Conservation (phyloP, 2,113 vertebrate genomes). For the Gambusia holbrooki region DNA sequence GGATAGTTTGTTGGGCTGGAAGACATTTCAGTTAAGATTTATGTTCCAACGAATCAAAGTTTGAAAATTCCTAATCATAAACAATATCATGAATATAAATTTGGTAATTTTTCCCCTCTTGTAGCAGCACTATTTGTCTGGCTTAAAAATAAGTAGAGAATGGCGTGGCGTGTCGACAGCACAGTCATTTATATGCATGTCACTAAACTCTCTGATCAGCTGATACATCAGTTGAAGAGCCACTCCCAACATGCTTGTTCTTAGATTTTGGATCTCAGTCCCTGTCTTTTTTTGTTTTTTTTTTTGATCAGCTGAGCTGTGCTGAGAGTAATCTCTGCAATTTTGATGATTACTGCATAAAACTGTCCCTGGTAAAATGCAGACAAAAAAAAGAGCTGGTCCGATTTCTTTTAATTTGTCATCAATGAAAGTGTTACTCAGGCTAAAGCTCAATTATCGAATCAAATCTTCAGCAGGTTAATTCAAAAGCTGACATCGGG, state of each 20-base stretch:
- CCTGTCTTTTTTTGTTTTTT: background rate
- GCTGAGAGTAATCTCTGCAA: background rate
- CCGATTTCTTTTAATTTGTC: background rate
- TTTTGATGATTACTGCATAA: background rate
- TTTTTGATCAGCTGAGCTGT: background rate
- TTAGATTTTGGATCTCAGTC: slow-evolving; percentile 12
- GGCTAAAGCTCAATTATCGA: background rate
- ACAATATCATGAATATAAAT: background rate
- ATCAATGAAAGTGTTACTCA: background rate
- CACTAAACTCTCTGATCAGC: slow-evolving; percentile 44
- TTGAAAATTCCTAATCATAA: background rate
- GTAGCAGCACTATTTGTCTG: background rate
- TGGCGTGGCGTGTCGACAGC: slow-evolving; percentile 7
- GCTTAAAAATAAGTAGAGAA: slow-evolving; percentile 11
- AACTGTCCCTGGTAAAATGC: background rate
- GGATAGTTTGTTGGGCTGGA: background rate
- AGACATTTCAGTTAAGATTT: too few species aligned
- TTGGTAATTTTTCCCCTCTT: background rate
- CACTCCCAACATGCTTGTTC: slow-evolving; percentile 47
- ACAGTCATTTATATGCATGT: slow-evolving; percentile 44
- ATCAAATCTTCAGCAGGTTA: background rate
- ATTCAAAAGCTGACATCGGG: background rate
- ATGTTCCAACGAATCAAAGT: background rate
- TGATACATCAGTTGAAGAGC: slow-evolving; percentile 44
- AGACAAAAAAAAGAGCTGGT: background rate